Conservation (phyloP, 1,140 invertebrate species). For the Orussus abietinus region DNA sequence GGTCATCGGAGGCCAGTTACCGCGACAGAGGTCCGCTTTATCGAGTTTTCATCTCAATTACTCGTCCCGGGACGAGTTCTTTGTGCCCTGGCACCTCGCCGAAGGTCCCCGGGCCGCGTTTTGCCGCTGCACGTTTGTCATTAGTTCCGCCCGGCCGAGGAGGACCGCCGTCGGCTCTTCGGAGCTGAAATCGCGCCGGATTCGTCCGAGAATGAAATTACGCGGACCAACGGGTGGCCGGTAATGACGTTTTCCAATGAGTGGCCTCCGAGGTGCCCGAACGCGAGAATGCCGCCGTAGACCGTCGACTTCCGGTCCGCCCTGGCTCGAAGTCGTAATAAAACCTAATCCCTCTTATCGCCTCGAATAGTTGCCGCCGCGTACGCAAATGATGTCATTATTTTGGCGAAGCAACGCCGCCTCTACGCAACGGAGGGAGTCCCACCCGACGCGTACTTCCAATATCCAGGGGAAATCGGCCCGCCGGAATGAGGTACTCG, state of each 20-base stretch:
- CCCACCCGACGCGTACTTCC: too few relatives aligned
- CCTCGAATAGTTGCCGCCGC: too few relatives aligned
- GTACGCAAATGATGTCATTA: too few relatives aligned
- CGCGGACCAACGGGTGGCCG: constrained; percentile 30
- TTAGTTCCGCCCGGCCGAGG: constrained; percentile 42
- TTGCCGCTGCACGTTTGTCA: constrained; percentile 30
- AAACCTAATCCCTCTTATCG: too few relatives aligned
- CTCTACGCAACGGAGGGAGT: too few relatives aligned
- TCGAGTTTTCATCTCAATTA: constrained; percentile 1
- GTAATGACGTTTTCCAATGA: constrained; percentile 44
- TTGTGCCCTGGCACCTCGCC: too few relatives aligned
- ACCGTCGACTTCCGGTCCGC: too few relatives aligned
- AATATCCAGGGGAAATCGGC: too few relatives aligned
- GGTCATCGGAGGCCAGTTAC: neutral
- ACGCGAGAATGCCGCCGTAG: constrained; percentile 9
- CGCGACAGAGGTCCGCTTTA: neutral
- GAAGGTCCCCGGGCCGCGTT: too few relatives aligned
- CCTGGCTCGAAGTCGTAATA: too few relatives aligned
- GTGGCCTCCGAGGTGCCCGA: constrained; percentile 19
- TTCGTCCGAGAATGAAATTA: constrained; percentile 29
- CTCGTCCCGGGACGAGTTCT: neutral
- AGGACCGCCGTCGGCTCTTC: constrained; percentile 14
- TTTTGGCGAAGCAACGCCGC: too few relatives aligned
- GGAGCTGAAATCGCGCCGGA: constrained; percentile 11
- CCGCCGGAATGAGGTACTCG: too few relatives aligned